Conservation (phyloP, 2,113 vertebrate species). For the Dicaeum eximium region DNA sequence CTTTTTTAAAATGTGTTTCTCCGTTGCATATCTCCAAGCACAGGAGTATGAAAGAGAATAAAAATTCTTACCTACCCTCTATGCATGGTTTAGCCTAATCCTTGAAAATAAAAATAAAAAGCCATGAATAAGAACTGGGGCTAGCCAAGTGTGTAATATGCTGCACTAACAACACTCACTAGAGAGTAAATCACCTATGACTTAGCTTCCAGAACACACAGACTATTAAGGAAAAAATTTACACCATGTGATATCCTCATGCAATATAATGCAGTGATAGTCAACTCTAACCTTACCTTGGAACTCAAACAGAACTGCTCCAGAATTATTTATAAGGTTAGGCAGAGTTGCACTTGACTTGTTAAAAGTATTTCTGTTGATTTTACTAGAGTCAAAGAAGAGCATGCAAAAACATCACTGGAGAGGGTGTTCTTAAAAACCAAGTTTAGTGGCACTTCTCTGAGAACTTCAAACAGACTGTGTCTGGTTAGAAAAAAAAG, state of each 20-base stretch:
- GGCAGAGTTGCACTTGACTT: background rate
- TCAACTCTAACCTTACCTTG: constrained; percentile 18
- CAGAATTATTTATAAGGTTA: background rate
- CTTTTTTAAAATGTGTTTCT: background rate
- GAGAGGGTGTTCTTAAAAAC: background rate
- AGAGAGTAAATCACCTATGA: constrained; percentile 57
- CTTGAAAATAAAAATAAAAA: constrained; percentile 64
- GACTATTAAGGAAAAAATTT: constrained; percentile 35
- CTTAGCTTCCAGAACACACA: constrained; percentile 44
- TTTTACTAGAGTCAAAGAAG: background rate
- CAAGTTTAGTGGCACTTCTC: background rate
- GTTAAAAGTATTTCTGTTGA: background rate
- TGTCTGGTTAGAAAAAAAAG: background rate
- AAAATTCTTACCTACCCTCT: constrained; percentile 35
- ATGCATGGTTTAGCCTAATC: constrained; percentile 34
- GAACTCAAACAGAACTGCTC: background rate
- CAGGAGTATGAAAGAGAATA: constrained; percentile 17
- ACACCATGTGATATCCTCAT: constrained; percentile 11
- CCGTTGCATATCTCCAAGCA: constrained; percentile 12
- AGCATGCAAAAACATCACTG: background rate
- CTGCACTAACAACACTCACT: constrained; percentile 58
- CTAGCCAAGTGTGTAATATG: constrained; percentile 61
- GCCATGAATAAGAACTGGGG: constrained; percentile 55
- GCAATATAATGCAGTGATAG: constrained; percentile 16
- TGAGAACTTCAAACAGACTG: background rate